These are phyloP conservation scores for Caenorhabditis japonica DNA, from an alignment of 2,888 invertebrate species.

Conservation along the genomic window DNA sequence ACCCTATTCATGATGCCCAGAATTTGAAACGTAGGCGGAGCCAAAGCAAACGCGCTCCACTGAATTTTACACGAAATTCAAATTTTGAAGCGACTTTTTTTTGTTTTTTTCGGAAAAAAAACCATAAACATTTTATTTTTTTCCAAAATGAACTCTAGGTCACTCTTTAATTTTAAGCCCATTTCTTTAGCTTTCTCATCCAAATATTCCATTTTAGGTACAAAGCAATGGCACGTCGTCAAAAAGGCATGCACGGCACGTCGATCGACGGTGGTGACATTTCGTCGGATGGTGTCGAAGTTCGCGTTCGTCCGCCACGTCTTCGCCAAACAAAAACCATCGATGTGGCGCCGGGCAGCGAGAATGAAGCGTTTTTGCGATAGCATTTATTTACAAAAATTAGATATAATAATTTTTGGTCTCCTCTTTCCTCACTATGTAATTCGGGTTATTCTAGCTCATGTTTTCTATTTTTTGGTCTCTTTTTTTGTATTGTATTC, in stretches of 20 bases:
- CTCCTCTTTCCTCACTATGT: background rate
- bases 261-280: conserved; percentile 42
- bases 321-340: conserved; percentile 46
- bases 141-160: too few relatives aligned
- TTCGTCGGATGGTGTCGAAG: conserved; percentile 19
- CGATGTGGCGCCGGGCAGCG: conserved; percentile 27
- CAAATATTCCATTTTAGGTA: conserved; percentile 42
- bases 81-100: too few relatives aligned
- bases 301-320: conserved; percentile 23
- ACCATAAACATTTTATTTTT: too few relatives aligned
- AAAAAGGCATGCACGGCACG: conserved; percentile 47
- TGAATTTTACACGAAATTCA: too few relatives aligned
- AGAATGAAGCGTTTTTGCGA: conserved; percentile 29
- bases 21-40: too few relatives aligned
- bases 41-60: too few relatives aligned
- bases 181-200: too few relatives aligned
- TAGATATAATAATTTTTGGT: background rate
- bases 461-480: background rate
- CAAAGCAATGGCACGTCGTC: conserved; percentile 49
- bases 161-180: too few relatives aligned
- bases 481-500: background rate
- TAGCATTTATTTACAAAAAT: background rate
- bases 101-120: too few relatives aligned
- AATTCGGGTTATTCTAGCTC: background rate
- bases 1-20: too few relatives aligned